A percentile compares a stretch with the other conserved stretches of the same genome.
Conservation (phyloP, 2,888 invertebrate genomes). For the Anaspis maculata region DNA sequence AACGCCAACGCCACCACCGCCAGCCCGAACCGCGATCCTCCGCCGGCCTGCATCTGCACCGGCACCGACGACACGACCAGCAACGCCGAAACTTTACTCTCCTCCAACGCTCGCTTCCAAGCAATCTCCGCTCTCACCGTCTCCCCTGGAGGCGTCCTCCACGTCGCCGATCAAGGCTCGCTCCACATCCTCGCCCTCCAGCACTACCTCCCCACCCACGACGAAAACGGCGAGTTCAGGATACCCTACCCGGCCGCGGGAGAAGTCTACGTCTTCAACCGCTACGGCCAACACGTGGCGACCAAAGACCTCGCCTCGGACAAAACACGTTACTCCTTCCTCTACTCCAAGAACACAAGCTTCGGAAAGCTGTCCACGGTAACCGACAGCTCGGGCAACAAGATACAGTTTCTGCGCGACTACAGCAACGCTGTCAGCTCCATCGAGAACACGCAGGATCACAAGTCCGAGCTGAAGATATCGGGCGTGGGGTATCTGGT, state of each 20-base stretch:
- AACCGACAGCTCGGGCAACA: conserved; percentile 88
- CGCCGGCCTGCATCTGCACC: conserved; percentile 35
- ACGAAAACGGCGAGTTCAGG: conserved; percentile 84
- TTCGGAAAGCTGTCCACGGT: conserved; percentile 91
- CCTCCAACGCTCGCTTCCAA: conserved; percentile 78
- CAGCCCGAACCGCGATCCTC: conserved; percentile 39
- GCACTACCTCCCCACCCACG: conserved; percentile 79
- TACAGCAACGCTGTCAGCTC: conserved; percentile 89
- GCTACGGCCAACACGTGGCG: conserved; percentile 89
- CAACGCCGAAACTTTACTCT: conserved; percentile 76
- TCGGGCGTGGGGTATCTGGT: conserved; percentile 88
- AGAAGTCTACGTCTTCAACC: conserved; percentile 87
- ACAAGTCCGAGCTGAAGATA: conserved; percentile 85
- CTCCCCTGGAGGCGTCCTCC: conserved; percentile 90
- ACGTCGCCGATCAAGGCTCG: conserved; percentile 91
- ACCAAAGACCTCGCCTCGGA: conserved; percentile 94
- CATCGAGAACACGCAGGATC: conserved; percentile 89
- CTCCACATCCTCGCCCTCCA: conserved; percentile 76
- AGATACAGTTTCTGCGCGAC: conserved; percentile 84
- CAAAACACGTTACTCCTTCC: conserved; percentile 87
- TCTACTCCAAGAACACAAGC: conserved; percentile 94
- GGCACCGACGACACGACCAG: conserved; percentile 54
- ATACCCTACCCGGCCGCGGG: conserved; percentile 90
- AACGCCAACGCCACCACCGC: conserved; percentile 47
- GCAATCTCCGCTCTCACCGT: conserved; percentile 85